Evolutionary conservation across 2,797 vertebrate genomes (phyloP).

Genomic region (Thamnophis elegans): DNA sequence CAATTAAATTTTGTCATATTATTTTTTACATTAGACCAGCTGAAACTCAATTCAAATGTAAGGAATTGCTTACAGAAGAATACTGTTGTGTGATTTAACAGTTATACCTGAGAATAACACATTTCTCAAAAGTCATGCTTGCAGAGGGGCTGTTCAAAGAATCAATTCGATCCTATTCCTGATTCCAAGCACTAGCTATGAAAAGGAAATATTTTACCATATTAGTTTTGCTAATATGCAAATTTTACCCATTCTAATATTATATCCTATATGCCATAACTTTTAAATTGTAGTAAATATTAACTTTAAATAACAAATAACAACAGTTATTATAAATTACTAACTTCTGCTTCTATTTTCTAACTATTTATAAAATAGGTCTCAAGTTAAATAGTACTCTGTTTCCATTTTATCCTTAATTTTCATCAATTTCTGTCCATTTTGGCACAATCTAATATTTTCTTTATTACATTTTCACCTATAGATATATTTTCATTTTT

Average conservation of each 20-base stretch:
- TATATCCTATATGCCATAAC: neutral
- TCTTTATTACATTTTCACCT: no score
- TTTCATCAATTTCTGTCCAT: no score
- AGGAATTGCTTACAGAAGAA: neutral
- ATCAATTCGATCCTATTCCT: neutral
- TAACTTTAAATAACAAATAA: no score
- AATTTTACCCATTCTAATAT: neutral
- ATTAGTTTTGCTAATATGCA: neutral
- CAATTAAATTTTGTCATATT: neutral
- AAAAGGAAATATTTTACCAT: neutral
- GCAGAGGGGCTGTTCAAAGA: neutral
- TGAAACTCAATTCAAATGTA: neutral
- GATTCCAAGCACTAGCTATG: neutral
- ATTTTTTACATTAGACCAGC: neutral
- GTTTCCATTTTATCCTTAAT: no score
- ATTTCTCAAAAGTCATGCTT: neutral
- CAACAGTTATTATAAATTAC: no score
- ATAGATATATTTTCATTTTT: no score
- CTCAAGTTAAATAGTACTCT: no score
- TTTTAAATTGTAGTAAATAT: no score
- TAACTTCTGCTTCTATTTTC: no score
- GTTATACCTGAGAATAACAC: neutral
- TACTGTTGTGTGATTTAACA: neutral
- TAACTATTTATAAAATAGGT: no score
- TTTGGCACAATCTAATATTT: no score